Base-by-base conservation (phyloP, 2,888 invertebrate species). In the Nezara viridula region DNA sequence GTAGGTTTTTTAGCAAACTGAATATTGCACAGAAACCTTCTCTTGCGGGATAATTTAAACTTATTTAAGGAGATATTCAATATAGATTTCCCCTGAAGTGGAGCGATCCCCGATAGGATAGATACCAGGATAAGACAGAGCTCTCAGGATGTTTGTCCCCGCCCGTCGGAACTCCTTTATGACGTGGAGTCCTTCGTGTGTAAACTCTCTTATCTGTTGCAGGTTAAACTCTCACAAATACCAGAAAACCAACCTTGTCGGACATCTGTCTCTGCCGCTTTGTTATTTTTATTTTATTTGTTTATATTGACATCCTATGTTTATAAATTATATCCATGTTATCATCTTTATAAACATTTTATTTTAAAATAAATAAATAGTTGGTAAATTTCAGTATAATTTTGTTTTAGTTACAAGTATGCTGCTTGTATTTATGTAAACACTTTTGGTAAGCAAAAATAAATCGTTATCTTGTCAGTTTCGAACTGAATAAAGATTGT, bases 161-260 rank as follows among this genome's bases (percentile, higher is more conserved):
- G 66, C 1, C 37, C 19, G 66, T 73, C 66, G 66, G 66, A 73
- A 73, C 37, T 37, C 66, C 66, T 73, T 73, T 73, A 73, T 73
- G 66, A 60, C 27, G 32, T 10, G 0, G 14, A 16, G 60, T 27
- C 27, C 37, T 73, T 73, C 66, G 16, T 37, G 2, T 14, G 66
- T 73, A 73, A 19, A 73, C 66, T 73, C 2, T 37, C 66, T 73
- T 73, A 73, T 73, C 66, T 37, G 0, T 24, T 37, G 66, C 66
- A 0, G 66, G 19, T 32, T 73, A 73, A 73, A 73, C 66, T 73
- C 66, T 32, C 37, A 73, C 32, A 19, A 37, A 73, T 37, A 73
- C 4, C 5, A 73, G 32, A 73, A n/a, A 37, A 19, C 37, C 21
- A 37, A 16, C 66, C 66, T 73, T 37, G 66, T 73, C 37, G 19